Percentiles rank a stretch among this genome's conserved stretches.
Evolutionary conservation across 2,888 invertebrate genomes (phyloP).

Genomic region (Rotaria socialis): DNA sequence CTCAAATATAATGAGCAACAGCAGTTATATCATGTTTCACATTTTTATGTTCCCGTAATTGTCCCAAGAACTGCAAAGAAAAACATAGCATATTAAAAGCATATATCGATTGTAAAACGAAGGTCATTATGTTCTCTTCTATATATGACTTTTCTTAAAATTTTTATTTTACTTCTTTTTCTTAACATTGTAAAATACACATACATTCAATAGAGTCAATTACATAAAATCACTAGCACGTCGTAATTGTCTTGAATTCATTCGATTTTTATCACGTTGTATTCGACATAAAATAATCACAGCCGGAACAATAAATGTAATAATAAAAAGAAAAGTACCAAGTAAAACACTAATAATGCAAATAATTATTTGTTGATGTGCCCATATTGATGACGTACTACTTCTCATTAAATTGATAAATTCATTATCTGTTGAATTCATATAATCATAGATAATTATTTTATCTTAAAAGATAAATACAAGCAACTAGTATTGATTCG

Average conservation of each 20-base stretch:
- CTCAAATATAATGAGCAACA: no score
- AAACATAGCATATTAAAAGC: no score
- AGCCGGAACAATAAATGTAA: neutral
- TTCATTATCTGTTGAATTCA: neutral
- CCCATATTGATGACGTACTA: neutral
- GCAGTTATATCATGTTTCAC: no score
- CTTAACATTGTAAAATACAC: neutral
- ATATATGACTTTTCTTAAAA: no score
- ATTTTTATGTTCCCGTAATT: no score
- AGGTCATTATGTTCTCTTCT: no score
- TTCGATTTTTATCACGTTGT: neutral
- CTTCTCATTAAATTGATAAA: no score
- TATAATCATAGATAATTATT: neutral
- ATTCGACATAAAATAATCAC: neutral
- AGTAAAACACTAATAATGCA: neutral
- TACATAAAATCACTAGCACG: neutral
- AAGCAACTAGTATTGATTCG: neutral
- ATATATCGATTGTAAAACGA: no score
- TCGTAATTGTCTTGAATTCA: neutral
- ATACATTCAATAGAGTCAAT: neutral
- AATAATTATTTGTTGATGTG: neutral
- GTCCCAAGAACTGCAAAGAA: no score
- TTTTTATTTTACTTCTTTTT: no score
- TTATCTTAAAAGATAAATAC: neutral
- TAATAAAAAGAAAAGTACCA: neutral